phyloP scores from a whole-genome alignment of 2,113 vertebrate genomes.

The Piliocolobus tephrosceles region DNA sequence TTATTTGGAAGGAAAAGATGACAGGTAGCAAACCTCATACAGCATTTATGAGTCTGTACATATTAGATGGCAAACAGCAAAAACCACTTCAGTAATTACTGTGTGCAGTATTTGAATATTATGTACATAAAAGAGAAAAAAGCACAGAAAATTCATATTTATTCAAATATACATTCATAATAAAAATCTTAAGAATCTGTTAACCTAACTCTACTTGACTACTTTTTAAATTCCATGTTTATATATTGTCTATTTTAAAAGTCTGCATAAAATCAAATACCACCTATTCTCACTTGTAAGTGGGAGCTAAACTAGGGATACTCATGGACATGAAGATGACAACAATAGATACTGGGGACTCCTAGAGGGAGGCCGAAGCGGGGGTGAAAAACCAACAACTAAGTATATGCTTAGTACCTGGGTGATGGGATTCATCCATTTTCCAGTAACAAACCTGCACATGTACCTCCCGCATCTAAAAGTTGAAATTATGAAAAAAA shows the following conservation, averaged over 20 bases:
- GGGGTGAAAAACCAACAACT: too few species aligned
- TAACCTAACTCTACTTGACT: neutral
- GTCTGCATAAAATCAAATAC: too few species aligned
- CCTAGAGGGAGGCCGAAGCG: too few species aligned
- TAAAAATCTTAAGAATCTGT: neutral
- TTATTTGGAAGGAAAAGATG: neutral
- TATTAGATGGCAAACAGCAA: neutral
- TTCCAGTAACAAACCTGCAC: too few species aligned
- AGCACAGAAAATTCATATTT: neutral
- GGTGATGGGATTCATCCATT: too few species aligned
- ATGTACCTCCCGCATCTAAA: fast-evolving
- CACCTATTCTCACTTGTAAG: too few species aligned
- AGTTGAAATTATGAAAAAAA: too few species aligned
- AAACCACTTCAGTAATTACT: neutral
- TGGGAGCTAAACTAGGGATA: too few species aligned
- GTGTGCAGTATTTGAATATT: neutral
- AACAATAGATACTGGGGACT: too few species aligned
- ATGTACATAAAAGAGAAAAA: neutral
- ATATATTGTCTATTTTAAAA: neutral
- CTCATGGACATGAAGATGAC: too few species aligned
- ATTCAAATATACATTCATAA: neutral
- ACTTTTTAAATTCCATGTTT: neutral
- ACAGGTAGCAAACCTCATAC: neutral
- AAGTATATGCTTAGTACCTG: too few species aligned
- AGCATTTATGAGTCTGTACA: neutral